These are phyloP conservation scores for Armadillidium nasatum DNA, from an alignment of 1,140 invertebrate genomes.

Conservation along the genomic window DNA sequence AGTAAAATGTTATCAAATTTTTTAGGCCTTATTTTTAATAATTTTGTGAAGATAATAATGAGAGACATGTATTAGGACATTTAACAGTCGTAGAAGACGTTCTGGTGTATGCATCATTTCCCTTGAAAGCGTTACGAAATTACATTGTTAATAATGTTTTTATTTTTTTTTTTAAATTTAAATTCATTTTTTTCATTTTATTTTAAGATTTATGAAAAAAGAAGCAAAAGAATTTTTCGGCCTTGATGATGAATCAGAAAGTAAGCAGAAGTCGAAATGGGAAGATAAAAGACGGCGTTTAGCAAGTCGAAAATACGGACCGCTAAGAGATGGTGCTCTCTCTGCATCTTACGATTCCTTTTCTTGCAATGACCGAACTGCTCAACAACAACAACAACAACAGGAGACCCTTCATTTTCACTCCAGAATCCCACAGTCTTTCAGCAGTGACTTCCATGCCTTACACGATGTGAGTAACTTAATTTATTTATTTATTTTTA, in stretches of 20 bases:
- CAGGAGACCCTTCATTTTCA: conserved; percentile 20
- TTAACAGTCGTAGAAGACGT: too few relatives aligned
- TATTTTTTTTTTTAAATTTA: too few relatives aligned
- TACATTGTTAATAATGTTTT: too few relatives aligned
- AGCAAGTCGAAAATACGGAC: conserved; percentile 48
- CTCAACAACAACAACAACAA: conserved; percentile 14
- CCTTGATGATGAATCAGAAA: conserved; percentile 47
- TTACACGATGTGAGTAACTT: conserved; percentile 40
- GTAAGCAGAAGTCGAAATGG: conserved; percentile 46
- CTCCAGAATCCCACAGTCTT: conserved; percentile 28
- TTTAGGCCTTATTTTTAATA: too few relatives aligned
- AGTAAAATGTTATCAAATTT: too few relatives aligned
- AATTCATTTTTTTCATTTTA: background rate
- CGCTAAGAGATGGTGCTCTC: conserved; percentile 46
- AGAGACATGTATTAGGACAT: too few relatives aligned
- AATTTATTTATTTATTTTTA: too few relatives aligned
- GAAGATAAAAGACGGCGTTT: conserved; percentile 47
- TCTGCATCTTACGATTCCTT: conserved; percentile 4
- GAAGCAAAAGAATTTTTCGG: conserved; percentile 48
- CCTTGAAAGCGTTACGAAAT: too few relatives aligned
- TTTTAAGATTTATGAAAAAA: conserved; percentile 46
- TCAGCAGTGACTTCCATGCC: conserved; percentile 45
- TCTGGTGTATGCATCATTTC: too few relatives aligned
- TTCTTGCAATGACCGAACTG: conserved; percentile 1
- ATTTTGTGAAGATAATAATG: too few relatives aligned